These are phyloP conservation scores for Zeugodacus cucurbitae DNA, from an alignment of 1,140 invertebrate genomes.

Conservation along the genomic window DNA sequence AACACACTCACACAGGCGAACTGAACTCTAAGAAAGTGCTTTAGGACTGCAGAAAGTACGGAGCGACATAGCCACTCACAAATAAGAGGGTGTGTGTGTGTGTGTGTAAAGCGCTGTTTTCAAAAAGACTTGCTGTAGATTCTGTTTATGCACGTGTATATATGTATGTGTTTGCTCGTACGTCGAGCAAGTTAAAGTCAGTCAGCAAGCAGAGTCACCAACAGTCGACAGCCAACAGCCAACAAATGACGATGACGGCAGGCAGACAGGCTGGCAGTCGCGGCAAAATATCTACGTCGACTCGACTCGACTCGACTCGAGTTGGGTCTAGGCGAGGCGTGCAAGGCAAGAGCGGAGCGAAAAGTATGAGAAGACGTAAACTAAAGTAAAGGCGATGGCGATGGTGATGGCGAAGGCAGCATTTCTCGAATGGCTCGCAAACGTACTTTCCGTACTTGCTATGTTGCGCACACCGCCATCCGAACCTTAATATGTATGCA, in stretches of 20 bases:
- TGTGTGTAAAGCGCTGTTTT: neutral
- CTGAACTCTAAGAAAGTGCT: constrained; percentile 21
- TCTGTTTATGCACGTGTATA: neutral
- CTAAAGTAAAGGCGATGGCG: constrained; percentile 14
- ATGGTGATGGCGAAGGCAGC: neutral
- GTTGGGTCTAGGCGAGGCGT: neutral
- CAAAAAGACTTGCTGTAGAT: neutral
- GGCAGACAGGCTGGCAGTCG: constrained; percentile 4
- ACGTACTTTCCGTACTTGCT: constrained; percentile 37
- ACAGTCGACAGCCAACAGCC: constrained; percentile 30
- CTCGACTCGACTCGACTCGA: neutral
- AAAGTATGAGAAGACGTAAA: constrained; percentile 31
- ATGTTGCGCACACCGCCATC: neutral
- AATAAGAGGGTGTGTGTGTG: neutral
- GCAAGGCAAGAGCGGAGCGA: neutral
- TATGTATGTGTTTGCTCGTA: neutral
- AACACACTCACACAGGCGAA: constrained; percentile 41
- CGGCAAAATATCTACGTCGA: neutral
- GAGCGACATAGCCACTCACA: neutral
- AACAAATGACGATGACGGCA: constrained; percentile 28
- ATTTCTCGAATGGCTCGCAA: constrained; percentile 23
- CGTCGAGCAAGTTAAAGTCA: constrained; percentile 32
- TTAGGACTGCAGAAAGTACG: neutral
- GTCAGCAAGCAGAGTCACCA: constrained; percentile 25
- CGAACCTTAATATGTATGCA: neutral